Evolutionary conservation across 2,888 invertebrate genomes (phyloP).

Genomic region (Stenodera caucasica): DNA sequence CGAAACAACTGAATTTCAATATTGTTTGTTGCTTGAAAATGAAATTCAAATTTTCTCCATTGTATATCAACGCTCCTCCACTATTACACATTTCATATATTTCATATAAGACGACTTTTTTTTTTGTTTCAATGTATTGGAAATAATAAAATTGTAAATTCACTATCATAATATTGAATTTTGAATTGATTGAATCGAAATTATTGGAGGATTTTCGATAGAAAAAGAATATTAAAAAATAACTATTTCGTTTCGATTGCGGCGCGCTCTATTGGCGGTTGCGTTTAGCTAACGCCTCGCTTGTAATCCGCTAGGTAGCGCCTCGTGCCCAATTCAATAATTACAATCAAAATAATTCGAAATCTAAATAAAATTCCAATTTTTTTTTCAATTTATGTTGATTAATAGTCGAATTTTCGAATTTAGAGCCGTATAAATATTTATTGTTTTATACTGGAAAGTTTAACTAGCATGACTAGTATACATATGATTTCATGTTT

Average conservation of each 20-base stretch:
- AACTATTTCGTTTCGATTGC: not conserved
- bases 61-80: conserved; percentile 22
- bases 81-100: conserved; percentile 7
- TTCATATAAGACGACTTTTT: not conserved
- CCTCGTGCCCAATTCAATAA: not conserved
- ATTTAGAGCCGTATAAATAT: not conserved
- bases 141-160: no score
- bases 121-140: not conserved
- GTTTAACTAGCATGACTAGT: conserved; percentile 12
- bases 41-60: conserved; percentile 47
- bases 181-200: no score
- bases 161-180: no score
- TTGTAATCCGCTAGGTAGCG: not conserved
- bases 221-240: no score
- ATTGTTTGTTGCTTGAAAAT: conserved; percentile 50
- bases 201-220: no score
- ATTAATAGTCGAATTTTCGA: not conserved
- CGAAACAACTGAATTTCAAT: conserved; percentile 49
- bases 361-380: no score
- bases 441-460: conserved; percentile 3
- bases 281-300: no score
- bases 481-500: conserved; percentile 15
- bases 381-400: not conserved
- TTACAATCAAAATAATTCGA: no score
- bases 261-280: not conserved